Conservation (phyloP, 1,140 invertebrate species). For the Orius insidiosus region DNA sequence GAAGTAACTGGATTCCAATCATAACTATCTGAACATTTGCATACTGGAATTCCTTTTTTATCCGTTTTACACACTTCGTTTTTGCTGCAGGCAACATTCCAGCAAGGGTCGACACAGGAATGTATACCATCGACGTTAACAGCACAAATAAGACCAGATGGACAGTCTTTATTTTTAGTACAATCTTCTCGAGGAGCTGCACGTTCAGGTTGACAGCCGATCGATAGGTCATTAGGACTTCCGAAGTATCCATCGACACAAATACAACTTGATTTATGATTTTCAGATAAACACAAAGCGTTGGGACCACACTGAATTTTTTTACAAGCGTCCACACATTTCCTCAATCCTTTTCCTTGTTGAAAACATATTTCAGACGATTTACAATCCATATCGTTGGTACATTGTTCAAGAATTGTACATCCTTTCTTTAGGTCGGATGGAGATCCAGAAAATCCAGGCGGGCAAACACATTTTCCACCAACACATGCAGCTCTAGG, state of each 20-base stretch:
- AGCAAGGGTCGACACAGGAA: constrained; percentile 59
- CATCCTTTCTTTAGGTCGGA: constrained; percentile 50
- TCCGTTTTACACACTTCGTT: constrained; percentile 63
- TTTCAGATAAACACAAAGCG: constrained; percentile 63
- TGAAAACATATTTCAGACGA: constrained; percentile 73
- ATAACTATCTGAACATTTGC: constrained; percentile 55
- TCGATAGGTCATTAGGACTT: constrained; percentile 54
- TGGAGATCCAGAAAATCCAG: constrained; percentile 60
- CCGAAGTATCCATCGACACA: constrained; percentile 63
- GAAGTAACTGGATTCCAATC: constrained; percentile 68
- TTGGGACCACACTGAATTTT: constrained; percentile 80
- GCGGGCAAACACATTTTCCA: constrained; percentile 60
- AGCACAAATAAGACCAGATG: constrained; percentile 37
- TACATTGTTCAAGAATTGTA: constrained; percentile 47
- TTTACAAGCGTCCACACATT: constrained; percentile 70
- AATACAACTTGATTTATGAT: constrained; percentile 67
- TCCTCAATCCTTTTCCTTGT: constrained; percentile 49
- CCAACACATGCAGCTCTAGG: constrained; percentile 62
- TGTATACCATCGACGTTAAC: constrained; percentile 31
- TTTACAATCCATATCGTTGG: constrained; percentile 61
- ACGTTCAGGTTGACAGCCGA: constrained; percentile 52
- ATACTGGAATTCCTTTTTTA: constrained; percentile 43
- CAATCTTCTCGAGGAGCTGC: constrained; percentile 38
- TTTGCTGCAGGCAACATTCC: constrained; percentile 54
- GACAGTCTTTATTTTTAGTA: constrained; percentile 49